phyloP scores from a whole-genome alignment of 2,888 invertebrate genomes.

The Magallana nippona region DNA sequence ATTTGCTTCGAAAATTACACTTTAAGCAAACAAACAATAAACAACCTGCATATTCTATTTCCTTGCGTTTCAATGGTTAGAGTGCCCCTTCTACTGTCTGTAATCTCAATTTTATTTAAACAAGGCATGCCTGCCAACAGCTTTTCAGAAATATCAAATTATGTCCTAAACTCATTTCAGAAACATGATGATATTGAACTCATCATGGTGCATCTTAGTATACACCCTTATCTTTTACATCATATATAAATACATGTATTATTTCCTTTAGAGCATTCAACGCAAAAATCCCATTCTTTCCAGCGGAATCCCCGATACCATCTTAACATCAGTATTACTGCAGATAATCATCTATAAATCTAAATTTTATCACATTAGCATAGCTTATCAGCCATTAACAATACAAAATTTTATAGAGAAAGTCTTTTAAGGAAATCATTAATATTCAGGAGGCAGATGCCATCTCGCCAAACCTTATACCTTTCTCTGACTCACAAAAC shows the following conservation, averaged over 20 bases:
- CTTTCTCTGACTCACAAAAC: neutral
- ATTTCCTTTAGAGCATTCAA: slow-evolving; percentile 2
- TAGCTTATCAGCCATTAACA: slow-evolving; percentile 14
- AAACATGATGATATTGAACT: too few species aligned
- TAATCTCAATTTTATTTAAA: too few species aligned
- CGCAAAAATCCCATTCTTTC: neutral
- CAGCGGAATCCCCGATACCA: neutral
- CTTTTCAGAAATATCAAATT: too few species aligned
- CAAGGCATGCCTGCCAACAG: too few species aligned
- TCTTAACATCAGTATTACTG: slow-evolving; percentile 6
- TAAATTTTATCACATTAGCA: slow-evolving; percentile 17
- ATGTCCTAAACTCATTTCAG: too few species aligned
- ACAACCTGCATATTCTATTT: too few species aligned
- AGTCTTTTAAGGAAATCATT: slow-evolving; percentile 16
- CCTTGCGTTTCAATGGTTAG: too few species aligned
- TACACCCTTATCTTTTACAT: too few species aligned
- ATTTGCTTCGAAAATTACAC: neutral
- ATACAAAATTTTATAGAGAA: neutral
- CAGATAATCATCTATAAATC: slow-evolving; percentile 23
- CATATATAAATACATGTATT: too few species aligned
- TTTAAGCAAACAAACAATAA: neutral
- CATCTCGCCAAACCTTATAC: neutral
- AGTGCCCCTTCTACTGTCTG: too few species aligned
- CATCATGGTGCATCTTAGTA: too few species aligned
- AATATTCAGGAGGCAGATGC: slow-evolving; percentile 4